Base-by-base conservation (phyloP, 2,888 invertebrate species). In the Luperina nickerlii region DNA sequence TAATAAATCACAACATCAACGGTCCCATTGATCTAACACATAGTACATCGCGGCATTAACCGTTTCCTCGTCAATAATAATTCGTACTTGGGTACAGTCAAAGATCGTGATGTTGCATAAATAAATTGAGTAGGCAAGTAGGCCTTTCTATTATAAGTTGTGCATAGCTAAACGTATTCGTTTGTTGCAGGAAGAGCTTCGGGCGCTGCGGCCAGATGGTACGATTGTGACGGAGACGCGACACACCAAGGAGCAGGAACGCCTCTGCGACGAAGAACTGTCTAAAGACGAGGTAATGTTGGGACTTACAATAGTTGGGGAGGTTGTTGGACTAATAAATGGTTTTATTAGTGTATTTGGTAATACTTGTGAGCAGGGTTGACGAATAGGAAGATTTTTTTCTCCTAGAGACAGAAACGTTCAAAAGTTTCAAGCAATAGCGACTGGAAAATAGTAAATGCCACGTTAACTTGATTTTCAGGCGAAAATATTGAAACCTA, bases 181-280 rank as follows among this genome's bases (percentile, higher is more conserved):
- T 71, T 82, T 65, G 77, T 90, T 88, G 65, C 87, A 97, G 97
- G 97, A 97, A 89, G 98, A 98, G 94, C 97, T 98, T 84, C 98
- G 98, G 92, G 98, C 98, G 70, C 97, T 98, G 71, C 98, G 98
- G 88, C 97, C 98, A 60, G 98, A 99, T 97, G 99, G 99, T 57
- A 98, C 98, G 86, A 97, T 99, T 91, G 98, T 99, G 88, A 99
- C 99, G 15, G 99, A 99, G 97, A 98, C 98, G 85, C 98, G 98
- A 91, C 98, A 98, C 91, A 98, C 98, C 78, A 98, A 98, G 86
- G 98, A 98, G 93, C 98, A 98, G 97, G 98, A 99, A 95, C 98
- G 98, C 93, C 97, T 98, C 78, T 98, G 98, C 91, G 98, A 98
- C 97, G 98, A 98, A 93, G 98, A 98, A 91, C 95, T 98, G 66